These are phyloP conservation scores for Lytechinus pictus DNA, from an alignment of 35 echinoderm and acorn worm genomes.

Conservation along the genomic window DNA sequence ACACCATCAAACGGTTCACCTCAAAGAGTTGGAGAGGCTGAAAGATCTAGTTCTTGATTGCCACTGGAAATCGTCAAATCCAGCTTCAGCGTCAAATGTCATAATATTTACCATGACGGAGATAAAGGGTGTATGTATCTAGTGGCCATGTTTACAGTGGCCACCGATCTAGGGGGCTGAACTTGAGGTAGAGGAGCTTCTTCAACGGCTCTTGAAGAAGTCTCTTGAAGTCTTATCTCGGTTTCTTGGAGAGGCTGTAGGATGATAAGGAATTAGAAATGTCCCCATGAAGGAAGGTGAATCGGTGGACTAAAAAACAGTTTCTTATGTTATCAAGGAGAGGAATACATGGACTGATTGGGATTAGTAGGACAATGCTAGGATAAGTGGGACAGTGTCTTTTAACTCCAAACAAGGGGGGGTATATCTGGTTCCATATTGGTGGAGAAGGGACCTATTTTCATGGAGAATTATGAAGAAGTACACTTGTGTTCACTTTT, in stretches of 20 bases:
- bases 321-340: not conserved
- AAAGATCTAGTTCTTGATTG: not conserved
- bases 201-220: not conserved
- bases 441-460: no score
- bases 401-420: no score
- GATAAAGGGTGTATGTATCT: slow-evolving; percentile 13
- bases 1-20: not conserved
- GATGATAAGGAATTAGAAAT: not conserved
- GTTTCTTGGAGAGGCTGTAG: not conserved
- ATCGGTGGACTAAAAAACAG: not conserved
- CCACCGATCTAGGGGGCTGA: not conserved
- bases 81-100: slow-evolving; percentile 11
- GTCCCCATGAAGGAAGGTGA: not conserved
- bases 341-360: no score
- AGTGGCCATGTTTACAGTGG: not conserved
- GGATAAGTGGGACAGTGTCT: no score
- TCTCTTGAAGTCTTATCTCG: slow-evolving; percentile 1
- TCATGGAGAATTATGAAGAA: no score
- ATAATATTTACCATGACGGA: not conserved
- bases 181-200: not conserved
- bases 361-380: no score
- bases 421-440: no score
- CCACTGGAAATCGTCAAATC: slow-evolving; percentile 1
- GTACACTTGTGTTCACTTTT: no score
- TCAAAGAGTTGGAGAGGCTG: not conserved